Percentiles rank a stretch among this genome's conserved stretches.
Conservation (phyloP, 2,888 invertebrate species). For the Drosophila nigricruria region DNA sequence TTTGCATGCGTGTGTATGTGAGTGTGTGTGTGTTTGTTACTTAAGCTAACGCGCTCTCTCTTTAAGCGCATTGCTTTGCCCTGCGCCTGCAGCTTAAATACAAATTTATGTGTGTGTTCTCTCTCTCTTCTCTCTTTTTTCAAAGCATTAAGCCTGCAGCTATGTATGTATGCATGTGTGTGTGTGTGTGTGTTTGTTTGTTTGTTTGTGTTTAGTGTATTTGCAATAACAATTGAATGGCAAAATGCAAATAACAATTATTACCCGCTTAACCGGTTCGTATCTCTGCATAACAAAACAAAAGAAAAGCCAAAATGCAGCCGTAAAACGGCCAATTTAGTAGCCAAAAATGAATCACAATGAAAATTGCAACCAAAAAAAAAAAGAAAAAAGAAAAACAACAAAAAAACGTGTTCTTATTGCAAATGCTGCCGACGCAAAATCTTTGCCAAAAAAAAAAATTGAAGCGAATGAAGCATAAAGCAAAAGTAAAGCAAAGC, state of each 20-base stretch:
- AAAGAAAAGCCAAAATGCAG: conserved; percentile 26
- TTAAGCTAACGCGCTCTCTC: conserved; percentile 1
- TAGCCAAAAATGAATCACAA: conserved; percentile 59
- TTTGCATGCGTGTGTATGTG: background rate
- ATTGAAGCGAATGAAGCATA: conserved; percentile 19
- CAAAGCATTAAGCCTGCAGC: background rate
- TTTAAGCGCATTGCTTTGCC: background rate
- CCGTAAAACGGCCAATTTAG: conserved; percentile 45
- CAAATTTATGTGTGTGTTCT: background rate
- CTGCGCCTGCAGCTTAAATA: conserved; percentile 35
- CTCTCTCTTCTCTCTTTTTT: background rate
- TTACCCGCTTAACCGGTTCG: conserved; percentile 54
- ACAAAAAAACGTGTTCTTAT: conserved; percentile 43
- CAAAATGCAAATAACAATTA: conserved; percentile 55
- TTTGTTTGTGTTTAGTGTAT: conserved; percentile 8
- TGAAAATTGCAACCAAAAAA: conserved; percentile 50
- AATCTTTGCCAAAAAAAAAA: conserved; percentile 34
- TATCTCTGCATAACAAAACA: conserved; percentile 36
- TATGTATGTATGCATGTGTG: background rate
- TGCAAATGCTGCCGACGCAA: conserved; percentile 28
- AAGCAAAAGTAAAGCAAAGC: conserved; percentile 29
- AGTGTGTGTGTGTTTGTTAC: background rate
- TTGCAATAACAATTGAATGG: conserved; percentile 47
- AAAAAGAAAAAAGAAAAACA: conserved; percentile 11
- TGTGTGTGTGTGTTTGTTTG: background rate